Percentiles rank a stretch among this genome's conserved stretches.
phyloP scores from a whole-genome alignment of 2,888 invertebrate species.

The Brachyptera risi region DNA sequence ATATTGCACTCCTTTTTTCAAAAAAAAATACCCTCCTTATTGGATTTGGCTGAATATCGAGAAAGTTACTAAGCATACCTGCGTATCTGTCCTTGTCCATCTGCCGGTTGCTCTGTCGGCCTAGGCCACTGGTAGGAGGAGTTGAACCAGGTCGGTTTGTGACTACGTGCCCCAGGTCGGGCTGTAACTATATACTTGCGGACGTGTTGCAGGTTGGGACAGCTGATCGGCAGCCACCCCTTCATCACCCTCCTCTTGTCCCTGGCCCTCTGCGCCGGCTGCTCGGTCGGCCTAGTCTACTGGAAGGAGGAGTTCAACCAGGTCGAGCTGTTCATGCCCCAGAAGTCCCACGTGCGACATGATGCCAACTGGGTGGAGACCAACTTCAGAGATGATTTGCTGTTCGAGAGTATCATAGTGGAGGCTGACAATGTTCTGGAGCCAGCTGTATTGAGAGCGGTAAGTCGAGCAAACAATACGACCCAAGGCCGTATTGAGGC shows the following conservation, averaged over 20 bases:
- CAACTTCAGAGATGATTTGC: constrained; percentile 43
- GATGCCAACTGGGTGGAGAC: constrained; percentile 43
- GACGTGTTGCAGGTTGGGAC: constrained; percentile 33
- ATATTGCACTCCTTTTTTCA: too few relatives aligned
- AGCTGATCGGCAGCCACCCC: constrained; percentile 31
- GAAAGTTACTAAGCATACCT: too few relatives aligned
- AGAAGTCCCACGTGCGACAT: constrained; percentile 40
- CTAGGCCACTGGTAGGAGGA: too few relatives aligned
- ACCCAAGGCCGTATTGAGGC: too few relatives aligned
- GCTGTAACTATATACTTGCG: too few relatives aligned
- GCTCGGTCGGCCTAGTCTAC: constrained; percentile 41
- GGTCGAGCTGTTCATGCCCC: constrained; percentile 42
- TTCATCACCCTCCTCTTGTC: constrained; percentile 29
- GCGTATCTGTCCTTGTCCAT: too few relatives aligned
- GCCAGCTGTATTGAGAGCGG: constrained; percentile 42
- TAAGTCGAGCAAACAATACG: too few relatives aligned
- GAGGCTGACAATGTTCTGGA: constrained; percentile 44
- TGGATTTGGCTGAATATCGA: too few relatives aligned
- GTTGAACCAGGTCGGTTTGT: too few relatives aligned
- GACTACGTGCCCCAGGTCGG: too few relatives aligned
- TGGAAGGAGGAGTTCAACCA: constrained; percentile 44
- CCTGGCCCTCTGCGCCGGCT: constrained; percentile 34
- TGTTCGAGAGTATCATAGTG: constrained; percentile 44
- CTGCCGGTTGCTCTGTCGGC: too few relatives aligned
- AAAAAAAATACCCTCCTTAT: too few relatives aligned